Percentiles rank a stretch among this genome's conserved stretches.
phyloP scores from a whole-genome alignment of 2,888 invertebrate species.

The Lithodes maja region DNA sequence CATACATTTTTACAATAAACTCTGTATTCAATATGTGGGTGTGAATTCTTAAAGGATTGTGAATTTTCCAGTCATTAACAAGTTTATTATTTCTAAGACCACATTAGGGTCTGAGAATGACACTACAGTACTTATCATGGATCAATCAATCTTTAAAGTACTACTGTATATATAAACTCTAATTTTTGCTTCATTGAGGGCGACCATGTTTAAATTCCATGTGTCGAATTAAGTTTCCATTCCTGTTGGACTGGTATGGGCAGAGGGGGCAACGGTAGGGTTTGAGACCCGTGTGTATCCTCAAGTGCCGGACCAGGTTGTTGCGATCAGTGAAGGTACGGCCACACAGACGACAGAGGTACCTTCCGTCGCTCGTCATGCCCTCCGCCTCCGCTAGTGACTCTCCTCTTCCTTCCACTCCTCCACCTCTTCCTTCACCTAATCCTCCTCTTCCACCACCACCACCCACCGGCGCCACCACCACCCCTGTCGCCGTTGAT shows the following conservation, averaged over 20 bases:
- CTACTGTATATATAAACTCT: too few relatives aligned
- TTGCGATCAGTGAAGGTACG: slow-evolving; percentile 49
- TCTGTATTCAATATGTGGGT: too few relatives aligned
- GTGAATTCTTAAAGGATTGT: too few relatives aligned
- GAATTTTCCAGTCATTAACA: too few relatives aligned
- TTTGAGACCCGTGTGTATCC: slow-evolving; percentile 60
- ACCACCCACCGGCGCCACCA: background rate
- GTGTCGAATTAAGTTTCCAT: slow-evolving; percentile 59
- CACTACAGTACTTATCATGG: too few relatives aligned
- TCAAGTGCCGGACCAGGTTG: slow-evolving; percentile 62
- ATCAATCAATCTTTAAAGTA: too few relatives aligned
- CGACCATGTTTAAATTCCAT: slow-evolving; percentile 58
- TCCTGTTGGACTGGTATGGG: slow-evolving; percentile 59
- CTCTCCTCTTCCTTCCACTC: slow-evolving; percentile 28
- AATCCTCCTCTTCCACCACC: background rate
- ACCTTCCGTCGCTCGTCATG: slow-evolving; percentile 20
- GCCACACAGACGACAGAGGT: slow-evolving; percentile 47
- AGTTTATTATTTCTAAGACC: too few relatives aligned
- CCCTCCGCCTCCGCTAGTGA: slow-evolving; percentile 29
- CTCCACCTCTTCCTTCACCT: too few relatives aligned
- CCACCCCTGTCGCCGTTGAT: background rate
- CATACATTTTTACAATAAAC: too few relatives aligned
- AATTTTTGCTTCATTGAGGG: slow-evolving; percentile 1
- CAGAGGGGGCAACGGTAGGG: slow-evolving; percentile 62
- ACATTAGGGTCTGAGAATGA: too few relatives aligned